Percentiles rank a stretch among this genome's conserved stretches.
These are phyloP conservation scores for Omphaloscelis lunosa DNA, from an alignment of 2,888 invertebrate genomes.

Conservation along the genomic window DNA sequence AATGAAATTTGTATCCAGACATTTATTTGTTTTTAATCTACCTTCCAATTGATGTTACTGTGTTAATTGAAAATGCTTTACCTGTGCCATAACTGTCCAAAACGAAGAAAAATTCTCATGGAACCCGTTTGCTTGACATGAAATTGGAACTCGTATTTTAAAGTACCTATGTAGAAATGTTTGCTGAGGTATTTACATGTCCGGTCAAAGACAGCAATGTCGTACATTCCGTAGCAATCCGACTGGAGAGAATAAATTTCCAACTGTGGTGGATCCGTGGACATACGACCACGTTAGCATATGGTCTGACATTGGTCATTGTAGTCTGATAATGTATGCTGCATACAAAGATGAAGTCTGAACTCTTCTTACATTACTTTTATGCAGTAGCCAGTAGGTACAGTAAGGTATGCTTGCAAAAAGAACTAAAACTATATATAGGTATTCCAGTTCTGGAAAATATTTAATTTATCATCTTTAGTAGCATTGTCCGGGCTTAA, in stretches of 20 bases:
- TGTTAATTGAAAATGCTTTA: constrained; percentile 52
- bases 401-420: constrained; percentile 23
- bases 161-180: constrained; percentile 42
- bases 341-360: constrained; percentile 47
- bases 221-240: constrained; percentile 70
- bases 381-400: background rate
- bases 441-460: constrained; percentile 29
- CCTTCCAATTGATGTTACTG: constrained; percentile 31
- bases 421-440: constrained; percentile 18
- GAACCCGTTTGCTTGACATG: constrained; percentile 21
- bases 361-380: constrained; percentile 42
- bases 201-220: constrained; percentile 61
- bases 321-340: constrained; percentile 59
- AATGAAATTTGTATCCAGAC: constrained; percentile 44
- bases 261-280: constrained; percentile 69
- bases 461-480: constrained; percentile 34
- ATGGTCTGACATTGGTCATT: constrained; percentile 65
- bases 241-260: constrained; percentile 74
- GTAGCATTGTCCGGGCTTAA: constrained; percentile 15
- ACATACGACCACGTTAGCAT: constrained; percentile 63
- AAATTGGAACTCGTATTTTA: constrained; percentile 50
- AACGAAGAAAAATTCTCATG: constrained; percentile 24
- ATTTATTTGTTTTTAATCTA: constrained; percentile 62
- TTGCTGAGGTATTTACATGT: constrained; percentile 58
- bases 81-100: constrained; percentile 10